These are phyloP conservation scores for Oryzias dopingdopingensis DNA, from an alignment of 2,797 vertebrate species.

Conservation along the genomic window DNA sequence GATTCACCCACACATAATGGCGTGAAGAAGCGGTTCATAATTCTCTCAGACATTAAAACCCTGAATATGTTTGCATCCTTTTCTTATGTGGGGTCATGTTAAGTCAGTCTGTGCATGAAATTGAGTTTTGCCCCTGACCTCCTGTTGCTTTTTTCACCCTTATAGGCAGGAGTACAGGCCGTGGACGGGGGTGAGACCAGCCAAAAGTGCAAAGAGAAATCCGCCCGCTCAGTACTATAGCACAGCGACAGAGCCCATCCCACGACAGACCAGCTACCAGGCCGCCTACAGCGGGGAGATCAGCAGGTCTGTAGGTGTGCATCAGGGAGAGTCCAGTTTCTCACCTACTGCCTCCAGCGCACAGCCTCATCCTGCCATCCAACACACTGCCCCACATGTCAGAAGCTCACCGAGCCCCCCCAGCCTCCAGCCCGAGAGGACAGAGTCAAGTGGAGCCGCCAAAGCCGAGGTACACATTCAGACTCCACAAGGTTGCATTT, in stretches of 20 bases:
- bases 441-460: slow-evolving; percentile 31
- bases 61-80: too few relatives aligned
- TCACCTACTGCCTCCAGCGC: slow-evolving; percentile 32
- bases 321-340: slow-evolving; percentile 45
- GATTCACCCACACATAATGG: slow-evolving; percentile 13
- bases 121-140: neutral
- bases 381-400: slow-evolving; percentile 27
- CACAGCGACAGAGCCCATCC: slow-evolving; percentile 71
- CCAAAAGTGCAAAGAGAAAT: slow-evolving; percentile 80
- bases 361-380: slow-evolving; percentile 38
- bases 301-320: slow-evolving; percentile 53
- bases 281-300: slow-evolving; percentile 82
- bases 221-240: slow-evolving; percentile 72
- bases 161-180: slow-evolving; percentile 87
- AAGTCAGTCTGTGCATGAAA: neutral
- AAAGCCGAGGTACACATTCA: slow-evolving; percentile 61
- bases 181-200: slow-evolving; percentile 85
- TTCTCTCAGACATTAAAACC: slow-evolving; percentile 18
- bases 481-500: neutral
- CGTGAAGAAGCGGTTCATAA: slow-evolving; percentile 33
- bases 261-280: slow-evolving; percentile 85
- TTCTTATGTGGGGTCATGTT: slow-evolving; percentile 1
- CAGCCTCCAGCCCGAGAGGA: slow-evolving; percentile 53
- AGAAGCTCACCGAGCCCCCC: slow-evolving; percentile 19
- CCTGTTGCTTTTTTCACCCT: slow-evolving; percentile 21